Percentiles rank a stretch among this genome's conserved stretches.
Conservation (phyloP, 2,888 invertebrate species). For the Anthrax anthrax region DNA sequence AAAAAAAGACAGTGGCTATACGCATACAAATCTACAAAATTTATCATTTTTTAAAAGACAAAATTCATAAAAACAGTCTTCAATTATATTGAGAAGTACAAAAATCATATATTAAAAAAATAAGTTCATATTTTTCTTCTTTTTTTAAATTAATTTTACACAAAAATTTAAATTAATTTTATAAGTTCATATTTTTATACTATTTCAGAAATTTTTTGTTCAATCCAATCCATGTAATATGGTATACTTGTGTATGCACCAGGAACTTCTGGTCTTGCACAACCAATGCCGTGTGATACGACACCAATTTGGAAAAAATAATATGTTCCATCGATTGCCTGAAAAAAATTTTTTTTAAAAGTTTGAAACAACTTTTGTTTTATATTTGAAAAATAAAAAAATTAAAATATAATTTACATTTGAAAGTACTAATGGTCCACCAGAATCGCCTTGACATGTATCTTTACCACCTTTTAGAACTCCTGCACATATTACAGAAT, state of each 20-base stretch:
- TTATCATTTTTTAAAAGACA: too few relatives aligned
- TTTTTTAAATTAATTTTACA: too few relatives aligned
- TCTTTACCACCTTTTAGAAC: constrained; percentile 27
- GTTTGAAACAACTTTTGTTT: too few relatives aligned
- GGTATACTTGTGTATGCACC: constrained; percentile 50
- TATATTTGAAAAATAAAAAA: background rate
- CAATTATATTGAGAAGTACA: too few relatives aligned
- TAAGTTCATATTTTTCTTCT: background rate
- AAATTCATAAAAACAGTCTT: too few relatives aligned
- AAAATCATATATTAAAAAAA: background rate
- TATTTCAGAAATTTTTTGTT: constrained; percentile 25
- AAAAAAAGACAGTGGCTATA: too few relatives aligned
- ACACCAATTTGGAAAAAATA: constrained; percentile 43
- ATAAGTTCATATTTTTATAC: constrained; percentile 9
- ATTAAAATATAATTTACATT: constrained; percentile 15
- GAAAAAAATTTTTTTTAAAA: background rate
- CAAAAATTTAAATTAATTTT: too few relatives aligned
- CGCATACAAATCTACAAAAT: too few relatives aligned
- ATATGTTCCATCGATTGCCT: constrained; percentile 1
- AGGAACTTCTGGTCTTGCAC: constrained; percentile 46
- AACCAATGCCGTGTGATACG: constrained; percentile 51
- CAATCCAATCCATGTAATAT: constrained; percentile 47
- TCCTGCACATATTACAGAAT: constrained; percentile 28
- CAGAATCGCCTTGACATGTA: constrained; percentile 33
- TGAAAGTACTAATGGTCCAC: constrained; percentile 32